phyloP scores from a whole-genome alignment of 2,797 vertebrate species.

The Knipowitschia caucasica region DNA sequence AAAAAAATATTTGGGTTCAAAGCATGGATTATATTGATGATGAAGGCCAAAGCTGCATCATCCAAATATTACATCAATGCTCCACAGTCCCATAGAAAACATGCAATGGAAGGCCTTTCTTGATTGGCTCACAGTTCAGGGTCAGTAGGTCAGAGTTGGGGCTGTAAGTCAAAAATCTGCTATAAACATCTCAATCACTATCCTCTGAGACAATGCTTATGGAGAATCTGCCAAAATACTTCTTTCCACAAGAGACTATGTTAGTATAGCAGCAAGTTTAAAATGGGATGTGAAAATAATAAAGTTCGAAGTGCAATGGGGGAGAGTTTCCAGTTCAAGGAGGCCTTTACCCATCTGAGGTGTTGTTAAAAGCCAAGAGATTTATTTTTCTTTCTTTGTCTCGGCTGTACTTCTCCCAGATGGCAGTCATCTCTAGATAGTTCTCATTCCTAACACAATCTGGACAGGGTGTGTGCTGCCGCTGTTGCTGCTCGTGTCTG shows the following conservation, averaged over 20 bases:
- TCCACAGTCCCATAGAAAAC: slow-evolving; percentile 69
- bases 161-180: slow-evolving; percentile 65
- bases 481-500: slow-evolving; percentile 46
- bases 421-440: slow-evolving; percentile 77
- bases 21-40: slow-evolving; percentile 32
- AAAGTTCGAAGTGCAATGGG: slow-evolving; percentile 59
- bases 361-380: slow-evolving; percentile 66
- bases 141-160: slow-evolving; percentile 67
- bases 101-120: slow-evolving; percentile 57
- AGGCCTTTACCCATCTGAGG: slow-evolving; percentile 63
- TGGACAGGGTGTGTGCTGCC: slow-evolving; percentile 70
- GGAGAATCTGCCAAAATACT: slow-evolving; percentile 40
- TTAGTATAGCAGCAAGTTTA: slow-evolving; percentile 60
- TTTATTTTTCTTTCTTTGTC: slow-evolving; percentile 73
- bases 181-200: slow-evolving; percentile 71
- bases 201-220: slow-evolving; percentile 53
- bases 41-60: slow-evolving; percentile 41
- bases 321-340: slow-evolving; percentile 53
- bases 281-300: slow-evolving; percentile 63
- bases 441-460: slow-evolving; percentile 76
- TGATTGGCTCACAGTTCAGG: slow-evolving; percentile 74
- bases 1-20: too few species aligned
- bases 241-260: slow-evolving; percentile 52
- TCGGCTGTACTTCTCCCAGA: slow-evolving; percentile 69
- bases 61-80: slow-evolving; percentile 69